Percentiles rank a stretch among this genome's conserved stretches.
Evolutionary conservation across 2,888 invertebrate species (phyloP).

Genomic region (Calliopum simillimum): DNA sequence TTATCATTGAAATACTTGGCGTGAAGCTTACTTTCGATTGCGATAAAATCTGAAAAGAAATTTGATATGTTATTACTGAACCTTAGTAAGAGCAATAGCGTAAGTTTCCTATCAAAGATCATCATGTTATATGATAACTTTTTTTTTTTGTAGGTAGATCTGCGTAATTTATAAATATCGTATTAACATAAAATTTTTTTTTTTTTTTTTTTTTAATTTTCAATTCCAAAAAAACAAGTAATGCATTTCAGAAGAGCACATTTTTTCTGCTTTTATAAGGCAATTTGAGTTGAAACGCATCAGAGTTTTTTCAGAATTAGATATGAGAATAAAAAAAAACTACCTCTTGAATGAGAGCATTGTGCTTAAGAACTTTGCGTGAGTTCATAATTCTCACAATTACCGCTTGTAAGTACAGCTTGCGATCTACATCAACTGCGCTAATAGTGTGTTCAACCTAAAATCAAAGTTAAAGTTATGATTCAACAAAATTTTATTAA

Average conservation of each 20-base stretch:
- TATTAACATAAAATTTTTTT: too few relatives aligned
- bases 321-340: not conserved
- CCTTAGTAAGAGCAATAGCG: too few relatives aligned
- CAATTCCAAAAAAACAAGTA: too few relatives aligned
- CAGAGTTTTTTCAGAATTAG: too few relatives aligned
- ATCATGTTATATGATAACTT: too few relatives aligned
- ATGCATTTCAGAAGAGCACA: too few relatives aligned
- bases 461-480: constrained; percentile 31
- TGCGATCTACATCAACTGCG: constrained; percentile 93
- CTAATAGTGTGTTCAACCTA: constrained; percentile 77
- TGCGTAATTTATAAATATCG: too few relatives aligned
- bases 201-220: too few relatives aligned
- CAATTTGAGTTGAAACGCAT: too few relatives aligned
- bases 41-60: constrained; percentile 77
- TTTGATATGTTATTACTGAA: not conserved
- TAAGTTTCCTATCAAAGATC: too few relatives aligned
- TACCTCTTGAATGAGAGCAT: constrained; percentile 87
- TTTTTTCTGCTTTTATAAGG: too few relatives aligned
- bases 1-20: constrained; percentile 97
- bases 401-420: constrained; percentile 94
- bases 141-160: too few relatives aligned
- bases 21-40: constrained; percentile 93
- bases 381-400: constrained; percentile 96
- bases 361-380: constrained; percentile 88
- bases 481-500: not conserved